Evolutionary conservation across 37 sponge, comb jelly and placozoan genomes (phyloP), one percentile per base, ranked within the genome.

Genomic region (Geodia barretti): DNA sequence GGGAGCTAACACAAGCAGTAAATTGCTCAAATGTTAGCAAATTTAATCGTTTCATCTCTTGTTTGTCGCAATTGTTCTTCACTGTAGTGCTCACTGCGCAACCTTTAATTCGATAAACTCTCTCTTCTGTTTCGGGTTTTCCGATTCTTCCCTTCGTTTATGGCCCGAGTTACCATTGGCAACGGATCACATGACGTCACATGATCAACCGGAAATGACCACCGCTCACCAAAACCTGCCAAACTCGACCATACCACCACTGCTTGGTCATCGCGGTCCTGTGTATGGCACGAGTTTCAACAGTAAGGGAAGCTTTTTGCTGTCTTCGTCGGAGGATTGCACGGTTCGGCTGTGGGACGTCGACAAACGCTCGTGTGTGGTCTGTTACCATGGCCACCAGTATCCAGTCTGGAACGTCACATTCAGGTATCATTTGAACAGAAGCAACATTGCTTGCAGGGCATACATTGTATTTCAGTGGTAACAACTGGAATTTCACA

Each of bases 351-450:
- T 94, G 3, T 94, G 95, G 95, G 80, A 91, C 68, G n/a, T 64
- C 2, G 29, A n/a, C 36, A 75, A 24, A 23, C 29, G 28, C 1
- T 8, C 28, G 1, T 78, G 72, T 79, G 60, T 71, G 1, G 95
- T 79, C 19, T 24, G 41, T 14, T 94, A 94, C 73, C 36, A 39
- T 58, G 95, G 95, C 24, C 95, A 94, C 69, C 66, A 68, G 42
- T 94, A 90, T 63, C 95, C 95, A 25, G 92, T 94, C 29, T 87
- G 84, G 84, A 92, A 91, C 41, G 89, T 91, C 0, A 68, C 86
- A 7, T 78, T 83, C 31, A 92, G 92, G 92, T 92, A 59, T 21
- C 37, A 69, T 23, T 40, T n/a, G 20, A 24, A 66, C 67, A n/a
- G n/a, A n/a, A n/a, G n/a, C n/a, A n/a, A n/a, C n/a, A n/a, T n/a